Evolutionary conservation across 1,140 invertebrate genomes (phyloP), one percentile per base, ranked within the genome.

Genomic region (Cataglyphis hispanica): DNA sequence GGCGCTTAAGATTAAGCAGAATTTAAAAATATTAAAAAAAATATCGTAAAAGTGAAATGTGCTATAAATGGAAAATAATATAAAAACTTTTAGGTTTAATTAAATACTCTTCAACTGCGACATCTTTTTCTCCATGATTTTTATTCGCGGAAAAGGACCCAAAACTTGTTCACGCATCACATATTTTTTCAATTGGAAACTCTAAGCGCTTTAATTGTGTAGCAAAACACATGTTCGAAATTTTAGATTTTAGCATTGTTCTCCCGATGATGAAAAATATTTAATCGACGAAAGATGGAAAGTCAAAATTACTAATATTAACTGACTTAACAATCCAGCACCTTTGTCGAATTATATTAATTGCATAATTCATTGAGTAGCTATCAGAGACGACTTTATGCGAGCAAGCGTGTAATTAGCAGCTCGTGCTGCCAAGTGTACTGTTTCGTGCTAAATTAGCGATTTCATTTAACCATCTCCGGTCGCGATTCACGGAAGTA

Each of bases 281-380:
- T 56, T 84, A 37, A 86, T 81, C 25, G 40, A 8, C 34, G 64
- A 56, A 76, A 6, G 50, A 50, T 72, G 61, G 50, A 64, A 69
- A 87, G 56, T 74, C 61, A 75, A 85, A 67, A 70, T 81, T 37
- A 40, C 10, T 31, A n/a, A 46, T 31, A 31, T 56, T 67, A 37
- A 69, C 69, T 34, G 6, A 6, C 5, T 75, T 31, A 58, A 13
- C n/a, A 74, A 60, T 74, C 37, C 46, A n/a, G 25, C 19, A 22
- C 8, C n/a, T 60, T 81, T 27, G 31, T 19, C 43, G 1, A 6
- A 13, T 50, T 50, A 78, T 53, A n/a, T 53, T 31, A 16, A 37
- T 27, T 53, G 46, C 13, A 43, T 13, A 70, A 70, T 58, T 67
- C 34, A 3, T 66, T 40, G 58, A 46, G 46, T 19, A 50, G 10